These are phyloP conservation scores for Callimorpha dominula DNA, from an alignment of 2,888 invertebrate genomes.

Conservation along the genomic window DNA sequence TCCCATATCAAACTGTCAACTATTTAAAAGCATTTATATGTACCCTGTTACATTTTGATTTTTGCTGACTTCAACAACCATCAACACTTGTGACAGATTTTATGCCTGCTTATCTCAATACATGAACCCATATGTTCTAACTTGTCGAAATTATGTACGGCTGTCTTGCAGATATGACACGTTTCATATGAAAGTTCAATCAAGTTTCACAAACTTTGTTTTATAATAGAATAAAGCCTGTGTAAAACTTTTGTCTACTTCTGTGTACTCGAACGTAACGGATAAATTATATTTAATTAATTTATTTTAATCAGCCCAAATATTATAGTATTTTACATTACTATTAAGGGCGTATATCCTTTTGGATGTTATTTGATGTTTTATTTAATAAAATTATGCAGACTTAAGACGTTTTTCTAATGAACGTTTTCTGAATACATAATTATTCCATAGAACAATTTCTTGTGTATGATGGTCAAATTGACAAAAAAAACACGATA, in stretches of 20 bases:
- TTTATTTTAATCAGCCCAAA: too few relatives aligned
- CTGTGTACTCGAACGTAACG: not conserved
- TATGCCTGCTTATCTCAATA: not conserved
- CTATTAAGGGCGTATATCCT: too few relatives aligned
- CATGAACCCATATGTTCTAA: not conserved
- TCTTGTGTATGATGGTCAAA: not conserved
- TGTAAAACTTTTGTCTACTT: not conserved
- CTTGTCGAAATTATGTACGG: not conserved
- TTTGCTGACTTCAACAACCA: slow-evolving; percentile 23
- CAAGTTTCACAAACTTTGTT: not conserved
- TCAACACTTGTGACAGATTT: not conserved
- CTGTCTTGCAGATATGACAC: not conserved
- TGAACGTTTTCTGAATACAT: too few relatives aligned
- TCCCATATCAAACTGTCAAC: slow-evolving; percentile 39
- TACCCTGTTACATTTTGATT: slow-evolving; percentile 27
- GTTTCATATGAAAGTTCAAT: not conserved
- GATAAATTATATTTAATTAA: too few relatives aligned
- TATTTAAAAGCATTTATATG: slow-evolving; percentile 40
- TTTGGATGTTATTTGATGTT: too few relatives aligned
- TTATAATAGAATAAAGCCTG: not conserved
- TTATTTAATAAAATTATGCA: too few relatives aligned
- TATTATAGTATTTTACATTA: too few relatives aligned
- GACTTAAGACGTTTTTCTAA: too few relatives aligned
- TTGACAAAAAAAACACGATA: not conserved
- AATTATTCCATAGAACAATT: not conserved